These are phyloP conservation scores for Eublepharis macularius DNA, from an alignment of 2,113 vertebrate genomes.

Conservation along the genomic window DNA sequence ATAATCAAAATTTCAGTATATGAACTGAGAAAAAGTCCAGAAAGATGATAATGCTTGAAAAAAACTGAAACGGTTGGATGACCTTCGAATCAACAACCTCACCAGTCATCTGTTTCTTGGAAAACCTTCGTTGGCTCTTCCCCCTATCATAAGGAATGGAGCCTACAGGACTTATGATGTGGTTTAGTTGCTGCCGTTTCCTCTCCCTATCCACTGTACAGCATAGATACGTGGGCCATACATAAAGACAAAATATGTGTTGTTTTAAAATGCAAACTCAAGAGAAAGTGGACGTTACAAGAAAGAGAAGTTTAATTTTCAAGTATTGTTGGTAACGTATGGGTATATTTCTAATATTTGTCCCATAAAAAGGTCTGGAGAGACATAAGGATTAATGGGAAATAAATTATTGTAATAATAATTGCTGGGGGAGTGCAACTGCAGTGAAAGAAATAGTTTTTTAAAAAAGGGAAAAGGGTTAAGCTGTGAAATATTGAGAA, in stretches of 20 bases:
- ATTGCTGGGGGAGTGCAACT: not conserved
- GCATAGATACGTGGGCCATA: too few relatives aligned
- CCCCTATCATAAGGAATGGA: not conserved
- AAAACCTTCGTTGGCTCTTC: not conserved
- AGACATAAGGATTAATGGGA: not conserved
- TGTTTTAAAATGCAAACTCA: too few relatives aligned
- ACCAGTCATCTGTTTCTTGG: too few relatives aligned
- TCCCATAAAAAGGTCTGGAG: not conserved
- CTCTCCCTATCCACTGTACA: not conserved
- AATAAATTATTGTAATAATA: not conserved
- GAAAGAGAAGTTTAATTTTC: too few relatives aligned
- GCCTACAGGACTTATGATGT: not conserved
- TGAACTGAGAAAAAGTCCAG: not conserved
- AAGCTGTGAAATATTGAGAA: not conserved
- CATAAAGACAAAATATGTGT: too few relatives aligned
- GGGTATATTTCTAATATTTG: not conserved
- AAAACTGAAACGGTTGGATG: not conserved
- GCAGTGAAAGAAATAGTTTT: not conserved
- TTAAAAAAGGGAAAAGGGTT: not conserved
- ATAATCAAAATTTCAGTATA: not conserved
- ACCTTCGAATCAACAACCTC: not conserved
- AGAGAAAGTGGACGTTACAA: too few relatives aligned
- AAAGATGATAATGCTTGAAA: not conserved
- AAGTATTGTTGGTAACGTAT: too few relatives aligned
- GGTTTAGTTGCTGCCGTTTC: too few relatives aligned